Conservation (phyloP, 2,797 vertebrate genomes). For the Gymnocypris eckloni region DNA sequence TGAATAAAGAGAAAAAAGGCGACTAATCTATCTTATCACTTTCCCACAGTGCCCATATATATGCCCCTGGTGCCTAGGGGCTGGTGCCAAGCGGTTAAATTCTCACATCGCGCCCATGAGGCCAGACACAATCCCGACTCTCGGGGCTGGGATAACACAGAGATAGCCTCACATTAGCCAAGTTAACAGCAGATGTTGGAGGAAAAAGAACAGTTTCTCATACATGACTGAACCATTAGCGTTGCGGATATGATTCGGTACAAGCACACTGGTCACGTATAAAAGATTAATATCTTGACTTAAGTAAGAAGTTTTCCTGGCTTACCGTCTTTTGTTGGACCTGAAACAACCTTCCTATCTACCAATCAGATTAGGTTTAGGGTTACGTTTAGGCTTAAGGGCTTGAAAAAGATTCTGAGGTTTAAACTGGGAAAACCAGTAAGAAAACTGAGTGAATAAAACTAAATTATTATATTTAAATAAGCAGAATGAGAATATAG, state of each 20-base stretch:
- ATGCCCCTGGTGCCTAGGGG: constrained; percentile 47
- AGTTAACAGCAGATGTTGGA: constrained; percentile 43
- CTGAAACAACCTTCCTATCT: constrained; percentile 11
- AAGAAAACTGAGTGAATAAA: not conserved
- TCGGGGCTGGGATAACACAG: constrained; percentile 26
- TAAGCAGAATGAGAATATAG: not conserved
- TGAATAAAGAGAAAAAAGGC: constrained; percentile 48
- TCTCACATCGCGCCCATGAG: constrained; percentile 48
- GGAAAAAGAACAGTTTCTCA: constrained; percentile 6
- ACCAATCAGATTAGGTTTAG: not conserved
- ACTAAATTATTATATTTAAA: not conserved
- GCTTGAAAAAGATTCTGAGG: not conserved
- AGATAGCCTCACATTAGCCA: constrained; percentile 6
- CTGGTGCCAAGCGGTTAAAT: constrained; percentile 50
- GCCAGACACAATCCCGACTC: constrained; percentile 41
- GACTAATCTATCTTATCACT: constrained; percentile 64
- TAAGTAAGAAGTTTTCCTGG: not conserved
- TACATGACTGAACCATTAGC: constrained; percentile 22
- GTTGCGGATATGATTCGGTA: not conserved
- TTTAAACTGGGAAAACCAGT: not conserved
- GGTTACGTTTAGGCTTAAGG: not conserved
- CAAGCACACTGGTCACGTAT: not conserved
- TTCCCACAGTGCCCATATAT: constrained; percentile 63
- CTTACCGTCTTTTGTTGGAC: not conserved
- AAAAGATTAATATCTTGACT: constrained; percentile 27